Conservation (phyloP, 2,797 vertebrate genomes). For the Arctocebus calabarensis region DNA sequence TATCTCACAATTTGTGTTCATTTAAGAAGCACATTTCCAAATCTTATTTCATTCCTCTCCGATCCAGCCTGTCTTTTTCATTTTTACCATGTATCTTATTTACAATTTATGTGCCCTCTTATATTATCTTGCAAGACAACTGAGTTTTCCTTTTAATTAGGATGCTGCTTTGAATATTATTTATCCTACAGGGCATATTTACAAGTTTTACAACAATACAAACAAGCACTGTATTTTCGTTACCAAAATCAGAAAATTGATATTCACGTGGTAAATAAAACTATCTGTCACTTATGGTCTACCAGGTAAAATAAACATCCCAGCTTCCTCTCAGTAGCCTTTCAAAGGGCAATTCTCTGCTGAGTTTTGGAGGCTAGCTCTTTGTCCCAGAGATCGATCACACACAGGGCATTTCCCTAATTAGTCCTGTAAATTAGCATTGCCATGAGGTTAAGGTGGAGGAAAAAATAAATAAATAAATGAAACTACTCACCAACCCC, state of each 20-base stretch:
- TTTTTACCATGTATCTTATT: conserved; percentile 77
- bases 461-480: conserved; percentile 28
- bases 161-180: conserved; percentile 73
- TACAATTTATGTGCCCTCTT: conserved; percentile 76
- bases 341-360: conserved; percentile 79
- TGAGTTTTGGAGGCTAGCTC: conserved; percentile 82
- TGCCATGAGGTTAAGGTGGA: conserved; percentile 84
- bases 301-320: conserved; percentile 78
- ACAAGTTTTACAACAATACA: conserved; percentile 83
- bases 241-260: conserved; percentile 81
- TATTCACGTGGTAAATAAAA: conserved; percentile 82
- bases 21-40: conserved; percentile 81
- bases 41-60: conserved; percentile 81
- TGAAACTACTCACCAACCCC: conserved; percentile 66
- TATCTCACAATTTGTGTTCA: conserved; percentile 83
- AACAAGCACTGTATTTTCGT: conserved; percentile 81
- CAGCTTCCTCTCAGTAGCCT: conserved; percentile 71
- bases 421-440: conserved; percentile 88
- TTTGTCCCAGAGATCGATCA: conserved; percentile 85
- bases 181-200: conserved; percentile 83
- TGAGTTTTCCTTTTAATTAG: conserved; percentile 83
- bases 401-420: conserved; percentile 85
- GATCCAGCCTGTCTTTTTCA: conserved; percentile 69
- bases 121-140: conserved; percentile 75
- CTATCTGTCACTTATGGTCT: conserved; percentile 77